A percentile compares a stretch with the other conserved stretches of the same genome.
These are phyloP conservation scores for Acrobeloides nanus DNA, from an alignment of 2,888 invertebrate genomes.

Conservation along the genomic window DNA sequence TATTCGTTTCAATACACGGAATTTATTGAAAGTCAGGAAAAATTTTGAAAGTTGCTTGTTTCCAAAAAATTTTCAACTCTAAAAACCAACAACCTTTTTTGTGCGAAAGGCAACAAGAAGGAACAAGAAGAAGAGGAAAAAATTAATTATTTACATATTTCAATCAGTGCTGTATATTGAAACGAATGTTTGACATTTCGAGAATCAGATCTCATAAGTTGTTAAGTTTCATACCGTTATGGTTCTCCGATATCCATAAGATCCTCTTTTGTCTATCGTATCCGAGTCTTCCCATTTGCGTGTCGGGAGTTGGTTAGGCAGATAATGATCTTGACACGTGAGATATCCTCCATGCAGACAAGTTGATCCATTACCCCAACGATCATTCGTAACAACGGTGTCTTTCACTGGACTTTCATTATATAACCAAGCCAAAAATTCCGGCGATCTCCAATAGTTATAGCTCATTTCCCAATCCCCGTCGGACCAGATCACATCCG, in stretches of 20 bases:
- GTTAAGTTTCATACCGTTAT: too few species aligned
- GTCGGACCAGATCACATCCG: conserved; percentile 78
- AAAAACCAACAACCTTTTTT: too few species aligned
- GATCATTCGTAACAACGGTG: conserved; percentile 80
- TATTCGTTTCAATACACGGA: too few species aligned
- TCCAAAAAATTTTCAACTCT: too few species aligned
- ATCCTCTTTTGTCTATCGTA: conserved; percentile 57
- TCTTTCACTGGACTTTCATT: conserved; percentile 73
- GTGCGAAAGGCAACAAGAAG: too few species aligned
- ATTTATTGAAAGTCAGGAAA: too few species aligned
- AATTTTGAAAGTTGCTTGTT: too few species aligned
- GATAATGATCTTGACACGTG: conserved; percentile 75
- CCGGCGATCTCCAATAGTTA: conserved; percentile 72
- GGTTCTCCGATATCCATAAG: conserved; percentile 58
- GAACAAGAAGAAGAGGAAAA: too few species aligned
- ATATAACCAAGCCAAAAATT: conserved; percentile 83
- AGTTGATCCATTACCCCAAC: conserved; percentile 75
- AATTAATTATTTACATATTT: too few species aligned
- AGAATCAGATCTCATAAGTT: too few species aligned
- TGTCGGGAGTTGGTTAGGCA: conserved; percentile 54
- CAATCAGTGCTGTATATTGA: too few species aligned
- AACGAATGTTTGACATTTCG: too few species aligned
- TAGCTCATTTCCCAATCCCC: conserved; percentile 76
- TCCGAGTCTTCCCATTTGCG: conserved; percentile 60
- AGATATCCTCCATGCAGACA: conserved; percentile 83